Base-by-base conservation (phyloP, 2,113 vertebrate species). In the Ctenodactylus gundi region DNA sequence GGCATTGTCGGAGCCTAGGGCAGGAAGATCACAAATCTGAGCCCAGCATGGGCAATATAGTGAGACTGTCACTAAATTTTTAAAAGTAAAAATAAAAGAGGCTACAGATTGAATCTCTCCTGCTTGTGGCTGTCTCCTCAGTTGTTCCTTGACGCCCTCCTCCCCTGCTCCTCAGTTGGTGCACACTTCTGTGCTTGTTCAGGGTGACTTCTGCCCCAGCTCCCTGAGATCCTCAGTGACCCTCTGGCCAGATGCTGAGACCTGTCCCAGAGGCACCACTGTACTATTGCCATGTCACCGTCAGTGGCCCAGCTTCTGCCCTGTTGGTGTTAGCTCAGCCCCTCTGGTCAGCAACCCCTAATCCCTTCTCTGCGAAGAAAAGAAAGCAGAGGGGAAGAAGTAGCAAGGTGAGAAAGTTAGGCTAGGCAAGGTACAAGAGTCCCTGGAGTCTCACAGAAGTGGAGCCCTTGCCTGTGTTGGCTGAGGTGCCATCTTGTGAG, bases 391-490 rank as follows among this genome's bases (percentile, higher is more conserved):
- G 49, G 29, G 5, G 3, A 25, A 20, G 21, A 6, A 5, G 12
- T 17, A 0, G 55, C 21, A 1, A 46, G 41, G 27, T 0, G 0
- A 23, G 14, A 10, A 39, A 11, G 20, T 1, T 0, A 5, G 36
- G n/a, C 9, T 3, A 11, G 83, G 83, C 82, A 34, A 51, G 65
- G 1, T 3, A 23, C 4, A 0, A 57, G 39, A 36, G 44, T 51
- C 31, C n/a, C 10, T 36, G 1, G 5, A 0, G 39, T 44, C 64
- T 41, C 1, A 6, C 25, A 83, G 87, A 78, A 12, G 23, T 3
- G 13, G 18, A 1, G 1, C 11, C 51, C 6, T 0, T 39, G 31
- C 13, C 17, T 2, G 0, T 21, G 46, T 18, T 41, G 65, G 46
- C 86, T 34, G 1, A 29, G 44, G 1, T 39, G 17, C 29, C 13